Evolutionary conservation across 2,113 vertebrate species (phyloP).

Genomic region (Channa argus): DNA sequence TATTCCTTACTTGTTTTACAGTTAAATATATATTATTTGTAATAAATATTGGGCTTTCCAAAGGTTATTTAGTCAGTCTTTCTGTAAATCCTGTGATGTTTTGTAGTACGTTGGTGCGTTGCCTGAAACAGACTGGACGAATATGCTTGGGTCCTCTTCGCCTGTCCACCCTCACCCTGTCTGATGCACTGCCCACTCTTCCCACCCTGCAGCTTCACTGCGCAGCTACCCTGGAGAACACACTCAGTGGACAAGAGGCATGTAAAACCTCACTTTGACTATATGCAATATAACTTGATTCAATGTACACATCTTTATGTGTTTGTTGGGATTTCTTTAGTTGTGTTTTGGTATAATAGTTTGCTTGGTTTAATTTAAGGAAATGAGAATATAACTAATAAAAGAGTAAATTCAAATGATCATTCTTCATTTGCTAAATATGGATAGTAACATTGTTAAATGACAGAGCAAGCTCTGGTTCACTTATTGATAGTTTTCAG

Average conservation of each 20-base stretch:
- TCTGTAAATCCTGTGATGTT: conserved; percentile 14
- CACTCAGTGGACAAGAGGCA: conserved; percentile 86
- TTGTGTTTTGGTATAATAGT: no score
- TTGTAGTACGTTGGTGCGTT: conserved; percentile 85
- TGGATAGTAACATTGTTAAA: background rate
- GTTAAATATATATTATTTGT: no score
- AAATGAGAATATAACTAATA: no score
- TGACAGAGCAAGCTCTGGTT: background rate
- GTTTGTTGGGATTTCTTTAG: no score
- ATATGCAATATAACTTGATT: accelerated
- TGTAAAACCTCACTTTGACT: background rate
- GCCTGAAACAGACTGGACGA: conserved; percentile 94
- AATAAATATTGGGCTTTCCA: no score
- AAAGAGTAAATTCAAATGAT: no score
- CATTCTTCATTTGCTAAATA: background rate
- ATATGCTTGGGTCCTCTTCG: conserved; percentile 93
- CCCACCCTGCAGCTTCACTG: conserved; percentile 94
- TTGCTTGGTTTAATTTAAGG: no score
- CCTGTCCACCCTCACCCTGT: conserved; percentile 91
- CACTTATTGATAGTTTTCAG: no score
- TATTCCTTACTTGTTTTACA: no score
- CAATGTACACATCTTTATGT: background rate
- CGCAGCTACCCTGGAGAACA: conserved; percentile 90
- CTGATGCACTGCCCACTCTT: conserved; percentile 89
- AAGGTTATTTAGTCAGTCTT: no score